Base-by-base conservation (phyloP, 2,888 invertebrate species). In the Dasypolia templi region DNA sequence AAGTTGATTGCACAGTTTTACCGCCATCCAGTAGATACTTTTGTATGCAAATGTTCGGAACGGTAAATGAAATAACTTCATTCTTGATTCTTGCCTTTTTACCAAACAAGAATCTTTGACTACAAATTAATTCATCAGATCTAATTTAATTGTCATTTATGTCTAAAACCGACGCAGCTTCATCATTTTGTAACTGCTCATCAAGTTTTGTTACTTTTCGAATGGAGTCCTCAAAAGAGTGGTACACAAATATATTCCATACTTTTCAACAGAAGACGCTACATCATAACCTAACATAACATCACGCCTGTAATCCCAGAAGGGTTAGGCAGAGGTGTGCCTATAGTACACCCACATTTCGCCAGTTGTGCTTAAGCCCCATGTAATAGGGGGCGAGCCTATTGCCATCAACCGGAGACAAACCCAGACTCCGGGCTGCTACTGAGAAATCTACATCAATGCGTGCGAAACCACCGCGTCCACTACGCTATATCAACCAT, bases 1-100 rank as follows among this genome's bases (percentile, higher is more conserved):
- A 83, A 51, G 26, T 68, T 68, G 42, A 77, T 77, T 64, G 67
- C 72, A 46, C 14, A 56, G 32, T 49, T 65, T 70, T 55, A 55
- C 12, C 46, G 22, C 29, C 22, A n/a, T n/a, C n/a, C n/a, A 14
- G 19, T 46, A 65, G n/a, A 53, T 64, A 51, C 29, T 55, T 73
- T 77, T 72, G 55, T 65, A 56, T 66, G 74, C 65, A 56, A 56
- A 62, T 79, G 7, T 72, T 29, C 22, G 3, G 9, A 65, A 61
- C 75, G 53, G 39, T 76, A 59, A 53, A 44, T 67, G n/a, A 55
- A 59, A 59, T 62, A 42, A 35, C 17, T 29, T n/a, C n/a, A n/a
- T n/a, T n/a, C n/a, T n/a, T n/a, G 7, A 19, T 11, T 12, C 0
- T 72, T 17, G 35, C 3, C 19, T 6, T 32, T 35, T 22, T 32